A percentile compares a stretch with the other conserved stretches of the same genome.
These are phyloP conservation scores for Pseudobourletiella spinata DNA, from an alignment of 1,140 invertebrate genomes.

Conservation along the genomic window DNA sequence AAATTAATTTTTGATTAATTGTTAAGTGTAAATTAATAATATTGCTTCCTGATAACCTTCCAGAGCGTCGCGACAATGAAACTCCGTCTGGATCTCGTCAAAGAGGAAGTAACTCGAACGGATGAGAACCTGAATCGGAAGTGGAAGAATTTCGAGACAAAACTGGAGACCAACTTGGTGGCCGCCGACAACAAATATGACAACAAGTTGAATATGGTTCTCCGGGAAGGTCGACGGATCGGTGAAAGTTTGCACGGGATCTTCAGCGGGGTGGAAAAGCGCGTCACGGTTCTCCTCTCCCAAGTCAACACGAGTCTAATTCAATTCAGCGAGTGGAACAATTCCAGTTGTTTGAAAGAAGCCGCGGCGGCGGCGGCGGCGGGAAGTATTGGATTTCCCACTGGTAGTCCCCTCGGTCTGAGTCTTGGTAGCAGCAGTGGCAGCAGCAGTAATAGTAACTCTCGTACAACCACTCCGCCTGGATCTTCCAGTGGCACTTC, in stretches of 20 bases:
- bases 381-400: not conserved
- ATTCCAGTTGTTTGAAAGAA: not conserved
- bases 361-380: not conserved
- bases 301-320: not conserved
- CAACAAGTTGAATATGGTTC: slow-evolving; percentile 21
- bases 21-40: too few relatives aligned
- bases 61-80: slow-evolving; percentile 20
- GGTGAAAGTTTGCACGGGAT: slow-evolving; percentile 12
- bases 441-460: not conserved
- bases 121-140: slow-evolving; percentile 31
- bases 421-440: too few relatives aligned
- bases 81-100: slow-evolving; percentile 26
- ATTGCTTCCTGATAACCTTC: too few relatives aligned
- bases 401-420: not conserved
- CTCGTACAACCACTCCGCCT: not conserved
- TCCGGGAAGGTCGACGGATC: slow-evolving; percentile 29
- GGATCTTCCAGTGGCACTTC: not conserved
- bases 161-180: slow-evolving; percentile 13
- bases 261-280: not conserved
- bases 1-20: too few relatives aligned
- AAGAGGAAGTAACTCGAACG: slow-evolving; percentile 23
- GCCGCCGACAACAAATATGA: slow-evolving; percentile 21
- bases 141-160: slow-evolving; percentile 28
- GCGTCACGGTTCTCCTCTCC: not conserved
- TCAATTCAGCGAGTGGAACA: not conserved